Evolutionary conservation across 1,140 invertebrate genomes (phyloP), one percentile per base, ranked within the genome.

Genomic region (Piezodorus guildinii): DNA sequence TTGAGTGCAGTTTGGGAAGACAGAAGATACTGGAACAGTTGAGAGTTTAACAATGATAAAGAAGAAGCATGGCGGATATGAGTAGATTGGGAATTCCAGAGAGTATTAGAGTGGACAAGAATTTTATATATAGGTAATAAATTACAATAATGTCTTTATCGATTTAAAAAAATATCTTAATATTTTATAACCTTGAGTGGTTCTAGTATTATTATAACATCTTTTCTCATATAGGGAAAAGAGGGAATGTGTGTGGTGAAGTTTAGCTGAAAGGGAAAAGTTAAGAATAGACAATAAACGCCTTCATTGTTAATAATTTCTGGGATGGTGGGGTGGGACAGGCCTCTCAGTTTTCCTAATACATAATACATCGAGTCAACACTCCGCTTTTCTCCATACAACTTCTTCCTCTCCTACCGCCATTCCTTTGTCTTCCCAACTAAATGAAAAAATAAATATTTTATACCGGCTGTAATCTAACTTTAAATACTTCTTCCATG

Each of bases 381-480:
- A 63, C 27, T 16, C n/a, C 34, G 60, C 23, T 23, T 56, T 23
- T 45, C 39, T 17, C 12, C 19, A 62, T 45, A 17, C 17, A 52
- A 52, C 49, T 52, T 19, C 17, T 8, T 9, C 4, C 49, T 16
- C 23, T 15, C 46, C 19, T n/a, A 21, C 21, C 25, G 27, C 30
- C 17, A 9, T 43, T 46, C 30, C 39, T 43, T 63, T 46, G 12
- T 30, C 62, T 63, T 43, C 21, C 30, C 8, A 39, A 21, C 19
- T 25, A 54, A 63, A 51, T 63, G 46, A 30, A 49, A 30, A 61
- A 61, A 30, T 19, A 61, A 43, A 61, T 61, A 61, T 43, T 30
- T 52, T 34, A 52, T 19, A 25, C 17, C 6, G 6, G 3, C 15
- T 21, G 49, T 52, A 52, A 52, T 52, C 49, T 52, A 25, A 19